Evolutionary conservation across 2,797 vertebrate species (phyloP), one percentile per base, ranked within the genome.

Genomic region (Xiphophorus birchmanni): DNA sequence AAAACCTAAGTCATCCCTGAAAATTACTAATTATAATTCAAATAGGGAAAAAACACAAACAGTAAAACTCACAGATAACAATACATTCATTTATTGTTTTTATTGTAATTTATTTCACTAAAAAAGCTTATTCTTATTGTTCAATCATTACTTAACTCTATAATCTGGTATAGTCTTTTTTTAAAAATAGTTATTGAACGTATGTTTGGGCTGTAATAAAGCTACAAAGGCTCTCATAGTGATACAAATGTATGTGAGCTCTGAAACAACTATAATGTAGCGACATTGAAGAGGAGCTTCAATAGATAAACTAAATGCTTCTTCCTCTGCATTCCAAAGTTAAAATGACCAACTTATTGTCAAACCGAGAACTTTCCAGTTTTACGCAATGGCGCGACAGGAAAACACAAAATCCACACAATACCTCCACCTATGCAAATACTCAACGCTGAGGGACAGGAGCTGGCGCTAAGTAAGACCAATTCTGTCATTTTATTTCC

Each of bases 401-500:
- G 5, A 63, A 76, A 2, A 37, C 35, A 73, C 23, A 80, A 75
- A 58, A 35, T 78, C 47, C 73, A 82, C 9, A 29, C 73, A 67
- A 58, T 35, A 48, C 7, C 42, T 63, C 75, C 58, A 48, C 10
- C 26, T 72, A 71, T 56, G 52, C 35, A 32, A 18, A 47, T 45
- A n/a, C 76, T 73, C 50, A 44, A 13, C 11, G 17, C 26, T 7
- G 69, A 79, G 60, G 72, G 82, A 87, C 80, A 73, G 80, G 37
- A 80, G 40, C 54, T 86, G 60, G 79, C 87, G 81, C 73, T 65
- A 84, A 83, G 77, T 82, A 78, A 90, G 89, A 86, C 73, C 81
- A 83, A 83, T 75, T 79, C 82, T 91, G 90, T 87, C 87, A 73
- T 89, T 88, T 84, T 73, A 54, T 75, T 79, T 91, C 75, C 52